Base-by-base conservation (phyloP, 2,888 invertebrate genomes). In the Lycia hirtaria region DNA sequence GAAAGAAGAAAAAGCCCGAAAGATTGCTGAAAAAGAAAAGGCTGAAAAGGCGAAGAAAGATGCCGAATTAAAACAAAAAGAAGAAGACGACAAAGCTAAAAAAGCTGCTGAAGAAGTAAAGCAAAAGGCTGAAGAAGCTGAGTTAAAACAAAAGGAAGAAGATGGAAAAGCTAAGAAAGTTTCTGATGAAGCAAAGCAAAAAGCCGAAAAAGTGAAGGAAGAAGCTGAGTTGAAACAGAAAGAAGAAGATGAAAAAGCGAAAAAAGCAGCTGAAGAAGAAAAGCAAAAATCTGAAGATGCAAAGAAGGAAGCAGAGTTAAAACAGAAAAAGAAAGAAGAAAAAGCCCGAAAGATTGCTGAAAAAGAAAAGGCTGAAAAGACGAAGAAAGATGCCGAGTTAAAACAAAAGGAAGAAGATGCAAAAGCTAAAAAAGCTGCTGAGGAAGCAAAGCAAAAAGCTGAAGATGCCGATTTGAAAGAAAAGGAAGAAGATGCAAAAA, bases 181-280 rank as follows among this genome's bases (percentile, higher is more conserved):
- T 12, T n/a, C 35, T 17, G 22, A 57, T n/a, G 24, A 55, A 32
- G 24, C 62, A 14, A 22, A 51, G 15, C 43, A 57, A 15, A 19
- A 50, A 10, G 30, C 30, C 6, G 57, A 59, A 32, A 32, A 22
- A 4, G 10, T 6, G 2, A 24, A 28, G 9, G 22, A 47, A 35
- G 20, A 56, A 19, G 56, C 61, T 1, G 26, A 44, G 22, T 20
- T 19, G 12, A 44, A 37, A 28, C n/a, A 48, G 19, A 32, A 45
- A 14, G 55, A 63, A 22, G 69, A 60, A 43, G 43, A 55, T 4
- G 50, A 59, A 26, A 38, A 44, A 20, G 45, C 5, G 0, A 24
- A 1, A 1, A 35, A n/a, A 24, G 14, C 60, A 4, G 24, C 26
- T 60, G 28, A 67, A 53, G 61, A 64, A 40, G 54, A 65, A 55